Base-by-base conservation (phyloP, 2,113 vertebrate genomes). In the Colinus virginianus region DNA sequence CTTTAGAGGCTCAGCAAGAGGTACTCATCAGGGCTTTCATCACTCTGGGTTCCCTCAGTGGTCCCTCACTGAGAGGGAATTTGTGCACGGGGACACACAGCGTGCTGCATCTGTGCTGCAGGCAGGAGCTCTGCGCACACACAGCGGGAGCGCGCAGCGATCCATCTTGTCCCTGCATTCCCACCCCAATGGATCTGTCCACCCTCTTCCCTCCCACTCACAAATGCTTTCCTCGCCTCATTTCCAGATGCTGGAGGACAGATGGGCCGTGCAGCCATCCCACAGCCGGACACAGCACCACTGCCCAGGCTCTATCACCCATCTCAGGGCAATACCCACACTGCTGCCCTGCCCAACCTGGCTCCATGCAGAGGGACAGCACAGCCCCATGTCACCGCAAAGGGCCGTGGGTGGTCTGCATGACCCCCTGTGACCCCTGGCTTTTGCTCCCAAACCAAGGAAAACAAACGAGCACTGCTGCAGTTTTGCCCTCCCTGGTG, bases 351-450 rank as follows among this genome's bases (percentile, higher is more conserved):
- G 4, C 66, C 28, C 40, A 40, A 72, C 40, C 40, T 40, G 11
- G 14, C 11, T 42, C 34, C 22, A 8, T 11, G 23, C 17, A 61
- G 20, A 40, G 61, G 58, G 17, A 11, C 14, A 53, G 70, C 5
- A 2, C 91, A 23, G 32, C 87, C 63, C 69, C 36, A 12, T 69
- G 84, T 79, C 78, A 79, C 70, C 46, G 30, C 53, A 15, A 3
- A 48, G 75, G 45, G 48, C 81, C 84, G 74, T 87, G 90, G 92
- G 94, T 96, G 90, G 84, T 87, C 95, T 32, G 30, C 19, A 14
- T 2, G 18, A 4, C 53, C 48, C 77, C 93, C 80, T 90, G 94
- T 68, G 91, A 88, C 88, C 90, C 80, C 79, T 0, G 21, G 77
- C 79, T 82, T 96, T 93, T 94, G 86, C 88, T 72, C 58, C 43